phyloP scores from a whole-genome alignment of 2,888 invertebrate genomes.

The Pherbina coryleti region DNA sequence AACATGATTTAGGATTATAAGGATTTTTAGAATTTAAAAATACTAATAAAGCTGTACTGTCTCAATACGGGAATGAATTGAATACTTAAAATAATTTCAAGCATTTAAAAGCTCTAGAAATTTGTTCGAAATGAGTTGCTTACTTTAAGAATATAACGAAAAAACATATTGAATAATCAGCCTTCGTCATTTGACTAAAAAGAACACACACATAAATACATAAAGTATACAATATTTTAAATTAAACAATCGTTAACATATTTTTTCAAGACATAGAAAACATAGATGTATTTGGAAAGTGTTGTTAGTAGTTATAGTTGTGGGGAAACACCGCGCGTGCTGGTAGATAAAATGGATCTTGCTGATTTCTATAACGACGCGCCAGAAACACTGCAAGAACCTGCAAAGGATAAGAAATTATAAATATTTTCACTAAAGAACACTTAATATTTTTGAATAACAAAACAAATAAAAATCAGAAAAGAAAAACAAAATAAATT shows the following conservation, averaged over 20 bases:
- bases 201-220: constrained; percentile 15
- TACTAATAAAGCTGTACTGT: neutral
- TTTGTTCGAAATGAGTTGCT: neutral
- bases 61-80: neutral
- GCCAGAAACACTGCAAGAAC: constrained; percentile 86
- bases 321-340: constrained; percentile 80
- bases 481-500: neutral
- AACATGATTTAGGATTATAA: neutral
- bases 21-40: neutral
- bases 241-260: constrained; percentile 11
- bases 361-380: constrained; percentile 84
- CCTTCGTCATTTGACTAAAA: constrained; percentile 57
- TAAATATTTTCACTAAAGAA: neutral
- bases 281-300: neutral
- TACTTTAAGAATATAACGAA: constrained; percentile 40
- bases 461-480: constrained; percentile 20
- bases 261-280: neutral
- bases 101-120: neutral
- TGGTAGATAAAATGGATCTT: constrained; percentile 80
- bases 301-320: constrained; percentile 65
- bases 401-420: constrained; percentile 71
- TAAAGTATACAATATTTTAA: constrained; percentile 29
- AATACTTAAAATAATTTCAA: constrained; percentile 16
- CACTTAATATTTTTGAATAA: neutral
- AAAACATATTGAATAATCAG: constrained; percentile 52